Evolutionary conservation across 1,140 invertebrate genomes (phyloP).

Genomic region (Bombus breviceps): DNA sequence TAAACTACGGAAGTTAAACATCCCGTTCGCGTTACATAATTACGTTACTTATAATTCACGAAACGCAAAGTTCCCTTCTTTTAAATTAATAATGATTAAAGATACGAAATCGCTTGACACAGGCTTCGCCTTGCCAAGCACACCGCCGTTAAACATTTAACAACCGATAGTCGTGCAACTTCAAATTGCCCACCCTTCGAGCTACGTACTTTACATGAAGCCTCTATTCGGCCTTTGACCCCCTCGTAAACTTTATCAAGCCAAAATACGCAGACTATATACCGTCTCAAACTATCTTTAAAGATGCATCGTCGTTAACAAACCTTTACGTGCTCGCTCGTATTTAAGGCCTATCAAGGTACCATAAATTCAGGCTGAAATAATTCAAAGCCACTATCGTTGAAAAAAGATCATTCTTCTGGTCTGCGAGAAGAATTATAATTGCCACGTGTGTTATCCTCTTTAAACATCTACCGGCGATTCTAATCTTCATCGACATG

Average conservation of each 20-base stretch:
- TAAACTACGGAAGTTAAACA: not conserved
- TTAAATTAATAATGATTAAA: not conserved
- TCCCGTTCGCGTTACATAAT: not conserved
- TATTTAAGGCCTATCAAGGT: no score
- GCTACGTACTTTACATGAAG: not conserved
- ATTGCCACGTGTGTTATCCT: not conserved
- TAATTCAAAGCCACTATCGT: not conserved
- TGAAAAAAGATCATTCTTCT: not conserved
- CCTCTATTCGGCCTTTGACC: not conserved
- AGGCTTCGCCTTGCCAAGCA: not conserved
- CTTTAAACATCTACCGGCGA: not conserved
- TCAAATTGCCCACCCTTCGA: not conserved
- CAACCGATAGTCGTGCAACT: not conserved
- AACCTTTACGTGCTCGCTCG: no score
- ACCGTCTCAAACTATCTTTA: not conserved
- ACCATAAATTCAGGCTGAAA: not conserved
- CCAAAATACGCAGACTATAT: not conserved
- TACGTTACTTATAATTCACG: not conserved
- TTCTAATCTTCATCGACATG: not conserved
- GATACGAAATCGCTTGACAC: not conserved
- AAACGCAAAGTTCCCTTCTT: not conserved
- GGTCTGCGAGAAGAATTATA: not conserved
- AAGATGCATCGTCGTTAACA: not conserved
- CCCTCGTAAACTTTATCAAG: not conserved
- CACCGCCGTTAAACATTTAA: not conserved